These are phyloP conservation scores for Decapterus maruadsi DNA, from an alignment of 2,797 vertebrate species.

Conservation along the genomic window DNA sequence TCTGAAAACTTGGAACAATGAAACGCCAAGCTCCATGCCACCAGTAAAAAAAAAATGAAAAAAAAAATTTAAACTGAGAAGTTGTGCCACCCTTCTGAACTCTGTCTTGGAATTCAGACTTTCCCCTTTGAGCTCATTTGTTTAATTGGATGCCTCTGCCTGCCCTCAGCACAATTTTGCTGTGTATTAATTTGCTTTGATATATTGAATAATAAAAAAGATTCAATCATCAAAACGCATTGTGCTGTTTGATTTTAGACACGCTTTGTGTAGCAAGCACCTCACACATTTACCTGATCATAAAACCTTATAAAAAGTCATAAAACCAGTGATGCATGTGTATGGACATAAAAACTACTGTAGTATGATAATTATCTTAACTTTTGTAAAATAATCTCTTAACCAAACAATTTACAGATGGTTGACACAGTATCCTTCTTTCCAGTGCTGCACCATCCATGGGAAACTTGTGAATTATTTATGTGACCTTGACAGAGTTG, in stretches of 20 bases:
- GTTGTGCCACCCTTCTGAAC: conserved; percentile 72
- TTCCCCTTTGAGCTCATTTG: conserved; percentile 71
- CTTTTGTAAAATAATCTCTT: background rate
- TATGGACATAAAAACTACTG: background rate
- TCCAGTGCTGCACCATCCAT: background rate
- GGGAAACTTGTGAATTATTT: conserved; percentile 38
- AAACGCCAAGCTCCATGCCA: conserved; percentile 53
- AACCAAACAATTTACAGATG: background rate
- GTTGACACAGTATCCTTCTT: background rate
- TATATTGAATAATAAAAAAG: conserved; percentile 75
- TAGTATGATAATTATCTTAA: background rate
- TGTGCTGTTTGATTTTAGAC: conserved; percentile 32
- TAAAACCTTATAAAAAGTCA: background rate
- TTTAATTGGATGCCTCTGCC: conserved; percentile 79
- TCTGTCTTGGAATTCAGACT: conserved; percentile 57
- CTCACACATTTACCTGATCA: background rate
- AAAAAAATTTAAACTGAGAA: conserved; percentile 44
- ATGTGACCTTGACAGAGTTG: conserved; percentile 25
- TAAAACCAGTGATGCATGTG: background rate
- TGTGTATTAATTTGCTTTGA: conserved; percentile 83
- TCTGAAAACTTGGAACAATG: conserved; percentile 83
- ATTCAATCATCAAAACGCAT: conserved; percentile 49
- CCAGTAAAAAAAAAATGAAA: conserved; percentile 51
- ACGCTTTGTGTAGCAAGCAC: background rate
- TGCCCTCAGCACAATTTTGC: conserved; percentile 82